Evolutionary conservation across 2,113 vertebrate species (phyloP).

Genomic region (Morphnarchus princeps): DNA sequence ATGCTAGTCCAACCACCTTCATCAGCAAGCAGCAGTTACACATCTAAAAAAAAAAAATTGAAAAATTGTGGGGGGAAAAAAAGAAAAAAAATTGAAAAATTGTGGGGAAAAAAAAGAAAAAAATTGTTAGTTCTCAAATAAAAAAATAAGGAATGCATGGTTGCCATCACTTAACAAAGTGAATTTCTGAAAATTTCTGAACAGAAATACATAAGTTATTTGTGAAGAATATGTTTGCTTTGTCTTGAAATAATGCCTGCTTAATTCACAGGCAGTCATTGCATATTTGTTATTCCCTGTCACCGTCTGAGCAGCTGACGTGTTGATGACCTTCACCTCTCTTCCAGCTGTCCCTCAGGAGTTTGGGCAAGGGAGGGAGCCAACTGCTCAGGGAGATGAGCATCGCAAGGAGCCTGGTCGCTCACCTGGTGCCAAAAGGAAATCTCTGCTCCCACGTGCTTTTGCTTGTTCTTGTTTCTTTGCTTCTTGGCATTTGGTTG

Average conservation of each 20-base stretch:
- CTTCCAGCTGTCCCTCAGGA: neutral
- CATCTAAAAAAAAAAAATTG: neutral
- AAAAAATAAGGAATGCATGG: neutral
- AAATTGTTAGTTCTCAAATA: neutral
- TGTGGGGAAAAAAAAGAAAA: fast-evolving
- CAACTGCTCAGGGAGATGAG: neutral
- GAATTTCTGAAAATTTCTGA: neutral
- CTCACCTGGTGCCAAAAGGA: neutral
- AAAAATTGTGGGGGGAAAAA: neutral
- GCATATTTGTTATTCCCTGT: neutral
- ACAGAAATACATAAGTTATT: neutral
- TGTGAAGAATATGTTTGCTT: neutral
- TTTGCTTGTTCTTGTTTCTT: neutral
- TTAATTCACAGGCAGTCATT: neutral
- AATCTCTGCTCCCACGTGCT: neutral
- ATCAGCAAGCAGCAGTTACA: neutral
- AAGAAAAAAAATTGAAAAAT: neutral
- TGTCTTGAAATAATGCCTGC: neutral
- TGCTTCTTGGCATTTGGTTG: neutral
- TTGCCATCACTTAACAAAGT: neutral
- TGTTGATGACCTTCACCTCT: neutral
- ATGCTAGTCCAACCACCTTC: neutral
- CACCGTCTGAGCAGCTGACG: fast-evolving
- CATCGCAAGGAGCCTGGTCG: fast-evolving
- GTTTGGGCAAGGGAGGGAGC: neutral